phyloP scores from a whole-genome alignment of 2,888 invertebrate genomes.

The Hybos culiciformis region DNA sequence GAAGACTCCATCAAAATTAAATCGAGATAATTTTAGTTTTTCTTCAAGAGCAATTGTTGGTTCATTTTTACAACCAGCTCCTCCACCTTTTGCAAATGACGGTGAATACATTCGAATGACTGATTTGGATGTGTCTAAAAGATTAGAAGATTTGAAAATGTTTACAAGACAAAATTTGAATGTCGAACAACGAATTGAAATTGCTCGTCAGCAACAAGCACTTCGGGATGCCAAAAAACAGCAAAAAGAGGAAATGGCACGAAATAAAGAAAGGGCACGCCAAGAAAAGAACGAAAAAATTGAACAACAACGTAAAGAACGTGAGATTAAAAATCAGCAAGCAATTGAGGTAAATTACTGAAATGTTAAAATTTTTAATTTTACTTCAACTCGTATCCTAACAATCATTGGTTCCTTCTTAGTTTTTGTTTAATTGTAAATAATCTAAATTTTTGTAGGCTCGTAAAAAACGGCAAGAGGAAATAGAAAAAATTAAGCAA shows the following conservation, averaged over 20 bases:
- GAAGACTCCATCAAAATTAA: slow-evolving; percentile 51
- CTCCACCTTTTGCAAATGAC: slow-evolving; percentile 45
- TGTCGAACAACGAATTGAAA: slow-evolving; percentile 62
- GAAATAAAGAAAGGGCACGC: slow-evolving; percentile 40
- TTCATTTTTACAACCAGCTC: slow-evolving; percentile 72
- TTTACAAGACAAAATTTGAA: slow-evolving; percentile 50
- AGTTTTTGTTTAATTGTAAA: too few species aligned
- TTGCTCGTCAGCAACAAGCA: slow-evolving; percentile 56
- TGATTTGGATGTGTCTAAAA: slow-evolving; percentile 67
- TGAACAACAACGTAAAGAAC: slow-evolving; percentile 67
- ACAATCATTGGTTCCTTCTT: too few species aligned
- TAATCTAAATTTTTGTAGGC: slow-evolving; percentile 43
- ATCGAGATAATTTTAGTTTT: slow-evolving; percentile 83
- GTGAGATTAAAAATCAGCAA: slow-evolving; percentile 71
- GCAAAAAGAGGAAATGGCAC: slow-evolving; percentile 48
- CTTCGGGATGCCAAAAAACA: slow-evolving; percentile 61
- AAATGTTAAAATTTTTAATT: not conserved
- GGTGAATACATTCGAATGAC: slow-evolving; percentile 63
- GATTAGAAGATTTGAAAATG: slow-evolving; percentile 53
- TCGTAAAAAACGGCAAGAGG: slow-evolving; percentile 73
- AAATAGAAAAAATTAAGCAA: slow-evolving; percentile 66
- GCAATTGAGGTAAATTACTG: slow-evolving; percentile 63
- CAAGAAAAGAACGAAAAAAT: slow-evolving; percentile 66
- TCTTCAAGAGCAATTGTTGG: slow-evolving; percentile 80
- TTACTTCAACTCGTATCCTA: not conserved